These are phyloP conservation scores for Fulica atra DNA, from an alignment of 2,113 vertebrate species.

Conservation along the genomic window DNA sequence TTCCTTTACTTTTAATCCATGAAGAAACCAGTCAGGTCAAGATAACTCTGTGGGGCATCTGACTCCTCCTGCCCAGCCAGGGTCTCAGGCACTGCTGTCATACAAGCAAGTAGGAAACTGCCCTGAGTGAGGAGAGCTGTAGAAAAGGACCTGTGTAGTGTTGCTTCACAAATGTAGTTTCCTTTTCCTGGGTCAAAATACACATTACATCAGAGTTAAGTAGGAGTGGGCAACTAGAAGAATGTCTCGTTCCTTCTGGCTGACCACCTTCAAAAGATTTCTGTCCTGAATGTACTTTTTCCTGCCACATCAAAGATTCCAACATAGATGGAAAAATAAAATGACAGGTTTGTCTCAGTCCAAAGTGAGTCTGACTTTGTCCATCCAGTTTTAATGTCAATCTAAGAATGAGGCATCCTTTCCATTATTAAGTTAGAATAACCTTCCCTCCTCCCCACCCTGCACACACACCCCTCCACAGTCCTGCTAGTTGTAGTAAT, in stretches of 20 bases:
- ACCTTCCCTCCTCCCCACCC: not conserved
- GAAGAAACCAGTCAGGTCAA: not conserved
- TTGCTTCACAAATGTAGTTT: not conserved
- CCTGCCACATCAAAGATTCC: not conserved
- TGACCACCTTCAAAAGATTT: not conserved
- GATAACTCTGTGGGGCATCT: not conserved
- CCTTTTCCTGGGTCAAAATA: not conserved
- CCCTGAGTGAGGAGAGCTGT: not conserved
- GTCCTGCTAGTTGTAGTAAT: conserved; percentile 82
- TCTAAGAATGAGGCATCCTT: conserved; percentile 2
- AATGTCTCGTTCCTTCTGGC: not conserved
- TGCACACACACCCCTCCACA: not conserved
- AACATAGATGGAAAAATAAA: not conserved
- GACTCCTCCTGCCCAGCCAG: not conserved
- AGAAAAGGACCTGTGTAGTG: not conserved
- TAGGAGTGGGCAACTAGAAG: not conserved
- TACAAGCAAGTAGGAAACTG: not conserved
- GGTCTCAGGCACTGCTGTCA: not conserved
- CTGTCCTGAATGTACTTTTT: not conserved
- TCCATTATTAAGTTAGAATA: not conserved
- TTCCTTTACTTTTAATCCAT: too few relatives aligned
- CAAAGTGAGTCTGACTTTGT: not conserved
- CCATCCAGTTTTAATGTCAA: conserved; percentile 18
- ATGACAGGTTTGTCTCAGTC: not conserved
- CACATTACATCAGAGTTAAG: not conserved